Evolutionary conservation across 2,797 vertebrate species (phyloP).

Genomic region (Hemitrygon akajei): DNA sequence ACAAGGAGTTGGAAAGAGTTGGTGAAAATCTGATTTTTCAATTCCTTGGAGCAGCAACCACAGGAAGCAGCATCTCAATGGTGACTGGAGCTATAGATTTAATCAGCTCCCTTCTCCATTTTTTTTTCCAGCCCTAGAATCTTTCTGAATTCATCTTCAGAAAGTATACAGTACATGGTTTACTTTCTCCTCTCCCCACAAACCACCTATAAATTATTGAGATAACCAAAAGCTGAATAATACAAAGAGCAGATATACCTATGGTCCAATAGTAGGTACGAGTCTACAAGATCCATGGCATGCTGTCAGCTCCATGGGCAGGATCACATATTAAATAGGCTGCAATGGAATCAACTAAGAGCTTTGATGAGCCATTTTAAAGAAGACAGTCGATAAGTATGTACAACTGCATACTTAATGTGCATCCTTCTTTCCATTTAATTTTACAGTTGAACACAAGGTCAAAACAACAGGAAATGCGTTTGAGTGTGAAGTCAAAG

Average conservation of each 20-base stretch:
- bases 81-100: neutral
- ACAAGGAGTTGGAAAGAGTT: no score
- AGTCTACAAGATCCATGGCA: neutral
- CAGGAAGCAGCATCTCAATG: no score
- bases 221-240: neutral
- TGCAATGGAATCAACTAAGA: neutral
- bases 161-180: neutral
- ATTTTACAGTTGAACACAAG: neutral
- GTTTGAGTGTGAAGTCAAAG: neutral
- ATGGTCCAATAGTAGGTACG: neutral
- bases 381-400: neutral
- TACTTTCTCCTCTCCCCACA: neutral
- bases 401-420: no score
- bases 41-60: no score
- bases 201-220: neutral
- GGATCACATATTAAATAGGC: neutral
- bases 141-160: neutral
- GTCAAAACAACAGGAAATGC: neutral
- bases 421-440: neutral
- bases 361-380: neutral
- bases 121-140: no score
- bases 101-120: neutral
- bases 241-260: neutral
- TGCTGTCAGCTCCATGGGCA: neutral
- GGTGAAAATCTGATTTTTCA: no score